Evolutionary conservation across 2,888 invertebrate genomes (phyloP).

Genomic region (Heteromyza rotundicornis): DNA sequence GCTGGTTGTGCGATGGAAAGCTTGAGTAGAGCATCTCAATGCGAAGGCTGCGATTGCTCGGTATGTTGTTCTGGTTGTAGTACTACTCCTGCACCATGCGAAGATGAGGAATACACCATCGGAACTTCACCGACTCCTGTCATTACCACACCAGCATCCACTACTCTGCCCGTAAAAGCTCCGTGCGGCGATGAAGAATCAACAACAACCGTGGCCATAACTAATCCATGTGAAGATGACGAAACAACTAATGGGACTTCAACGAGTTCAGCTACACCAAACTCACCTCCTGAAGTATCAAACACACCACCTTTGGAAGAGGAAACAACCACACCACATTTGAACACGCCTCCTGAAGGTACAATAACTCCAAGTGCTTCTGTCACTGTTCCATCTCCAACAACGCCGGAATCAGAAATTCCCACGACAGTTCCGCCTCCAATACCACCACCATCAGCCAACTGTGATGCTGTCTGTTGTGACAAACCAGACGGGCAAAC

Average conservation of each 20-base stretch:
- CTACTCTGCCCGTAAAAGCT: not conserved
- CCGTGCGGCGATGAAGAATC: not conserved
- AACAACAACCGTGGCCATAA: not conserved
- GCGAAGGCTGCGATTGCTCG: constrained; percentile 26
- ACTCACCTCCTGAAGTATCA: not conserved
- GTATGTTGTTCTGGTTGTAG: constrained; percentile 22
- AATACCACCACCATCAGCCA: no score
- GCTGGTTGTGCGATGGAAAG: constrained; percentile 19
- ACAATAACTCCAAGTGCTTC: not conserved
- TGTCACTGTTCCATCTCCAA: not conserved
- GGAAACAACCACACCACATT: not conserved
- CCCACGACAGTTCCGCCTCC: no score
- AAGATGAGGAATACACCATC: not conserved
- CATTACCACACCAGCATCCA: constrained; percentile 5
- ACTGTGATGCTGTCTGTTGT: constrained; percentile 28
- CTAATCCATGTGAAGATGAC: not conserved
- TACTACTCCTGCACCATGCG: not conserved
- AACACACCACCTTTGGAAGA: no score
- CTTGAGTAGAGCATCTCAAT: not conserved
- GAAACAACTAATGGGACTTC: not conserved
- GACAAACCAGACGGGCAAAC: constrained; percentile 15
- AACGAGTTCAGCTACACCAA: not conserved
- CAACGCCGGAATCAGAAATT: constrained; percentile 2
- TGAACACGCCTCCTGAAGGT: not conserved
- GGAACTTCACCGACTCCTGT: constrained; percentile 9